Evolutionary conservation across 2,888 invertebrate species (phyloP).

Genomic region (Alloscopus bannaensis): DNA sequence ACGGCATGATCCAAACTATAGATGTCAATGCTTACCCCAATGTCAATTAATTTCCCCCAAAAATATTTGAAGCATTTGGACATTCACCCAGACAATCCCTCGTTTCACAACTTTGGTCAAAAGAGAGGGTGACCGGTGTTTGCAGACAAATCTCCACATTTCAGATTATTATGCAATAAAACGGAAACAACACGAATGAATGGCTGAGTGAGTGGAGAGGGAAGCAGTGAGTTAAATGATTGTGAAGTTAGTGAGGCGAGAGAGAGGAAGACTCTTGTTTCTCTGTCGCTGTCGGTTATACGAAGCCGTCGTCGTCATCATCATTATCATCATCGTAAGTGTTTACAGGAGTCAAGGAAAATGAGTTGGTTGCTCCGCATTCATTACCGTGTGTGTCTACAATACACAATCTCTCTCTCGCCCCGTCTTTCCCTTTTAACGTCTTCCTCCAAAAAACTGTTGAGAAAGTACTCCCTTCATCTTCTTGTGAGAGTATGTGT

Average conservation of each 20-base stretch:
- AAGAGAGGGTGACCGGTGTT: too few relatives aligned
- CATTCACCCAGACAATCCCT: too few relatives aligned
- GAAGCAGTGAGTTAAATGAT: slow-evolving; percentile 2
- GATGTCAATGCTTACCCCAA: too few relatives aligned
- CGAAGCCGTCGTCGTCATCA: slow-evolving; percentile 37
- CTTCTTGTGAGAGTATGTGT: slow-evolving; percentile 14
- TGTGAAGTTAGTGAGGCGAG: slow-evolving; percentile 31
- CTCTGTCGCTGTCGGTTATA: slow-evolving; percentile 33
- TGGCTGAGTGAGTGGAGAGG: slow-evolving; percentile 14
- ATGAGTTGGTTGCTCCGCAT: slow-evolving; percentile 27
- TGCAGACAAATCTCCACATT: too few relatives aligned
- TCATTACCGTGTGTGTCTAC: slow-evolving; percentile 21
- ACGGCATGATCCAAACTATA: too few relatives aligned
- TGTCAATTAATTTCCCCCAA: too few relatives aligned
- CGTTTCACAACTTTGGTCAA: too few relatives aligned
- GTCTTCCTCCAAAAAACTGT: not conserved
- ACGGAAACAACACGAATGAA: slow-evolving; percentile 36
- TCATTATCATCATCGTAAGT: slow-evolving; percentile 42
- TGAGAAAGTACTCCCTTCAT: slow-evolving; percentile 7
- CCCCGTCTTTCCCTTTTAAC: not conserved
- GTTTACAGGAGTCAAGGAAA: slow-evolving; percentile 43
- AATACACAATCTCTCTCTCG: slow-evolving; percentile 1
- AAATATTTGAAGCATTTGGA: too few relatives aligned
- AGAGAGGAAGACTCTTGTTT: slow-evolving; percentile 25
- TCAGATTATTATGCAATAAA: too few relatives aligned